A percentile compares a stretch with the other conserved stretches of the same genome.
Conservation (phyloP, 64 coral and sea anemone genomes). For the Montipora efflorescens region DNA sequence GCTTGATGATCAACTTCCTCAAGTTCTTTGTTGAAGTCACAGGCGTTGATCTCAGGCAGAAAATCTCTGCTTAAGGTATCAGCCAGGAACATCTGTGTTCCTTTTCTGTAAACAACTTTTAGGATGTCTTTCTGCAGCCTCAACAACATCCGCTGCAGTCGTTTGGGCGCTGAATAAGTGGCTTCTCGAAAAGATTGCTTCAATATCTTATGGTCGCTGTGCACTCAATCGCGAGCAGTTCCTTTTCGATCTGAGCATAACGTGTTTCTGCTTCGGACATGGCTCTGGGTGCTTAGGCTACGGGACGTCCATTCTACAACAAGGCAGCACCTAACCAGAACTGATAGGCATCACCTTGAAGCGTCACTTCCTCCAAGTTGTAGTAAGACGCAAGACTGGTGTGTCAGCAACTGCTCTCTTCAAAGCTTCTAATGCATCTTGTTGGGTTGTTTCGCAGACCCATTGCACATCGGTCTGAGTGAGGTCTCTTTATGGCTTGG, state of each 20-base stretch:
- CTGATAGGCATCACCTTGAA: background rate
- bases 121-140: constrained; percentile 13
- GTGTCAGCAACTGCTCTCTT: background rate
- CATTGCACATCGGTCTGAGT: no score
- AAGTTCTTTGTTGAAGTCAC: background rate
- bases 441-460: no score
- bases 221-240: constrained; percentile 26
- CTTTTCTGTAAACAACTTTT: no score
- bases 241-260: constrained; percentile 35
- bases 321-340: background rate
- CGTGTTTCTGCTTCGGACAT: background rate
- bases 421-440: no score
- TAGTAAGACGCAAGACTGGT: background rate
- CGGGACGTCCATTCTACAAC: background rate
- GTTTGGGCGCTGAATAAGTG: no score
- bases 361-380: background rate
- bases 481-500: no score
- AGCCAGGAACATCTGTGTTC: no score
- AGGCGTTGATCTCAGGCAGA: no score
- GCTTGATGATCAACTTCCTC: no score
- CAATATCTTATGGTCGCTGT: no score
- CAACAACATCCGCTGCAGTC: background rate
- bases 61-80: no score
- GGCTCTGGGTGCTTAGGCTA: background rate
- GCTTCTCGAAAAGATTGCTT: no score